phyloP scores from a whole-genome alignment of 2,113 vertebrate species.

The Lichenostomus cassidix region DNA sequence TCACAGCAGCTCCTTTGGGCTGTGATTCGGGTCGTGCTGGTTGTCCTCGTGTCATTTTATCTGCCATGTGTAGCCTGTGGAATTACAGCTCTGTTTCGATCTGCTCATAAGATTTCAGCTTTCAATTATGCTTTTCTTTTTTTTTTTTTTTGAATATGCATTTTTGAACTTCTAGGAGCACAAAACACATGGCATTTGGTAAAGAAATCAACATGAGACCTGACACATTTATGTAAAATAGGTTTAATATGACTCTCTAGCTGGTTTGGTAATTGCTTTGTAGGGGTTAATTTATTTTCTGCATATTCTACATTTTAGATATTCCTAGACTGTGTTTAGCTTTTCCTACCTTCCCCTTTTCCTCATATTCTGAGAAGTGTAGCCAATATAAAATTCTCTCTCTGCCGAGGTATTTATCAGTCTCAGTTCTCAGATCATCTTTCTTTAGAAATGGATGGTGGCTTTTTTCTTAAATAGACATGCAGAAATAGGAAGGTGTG shows the following conservation, averaged over 20 bases:
- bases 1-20: background rate
- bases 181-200: background rate
- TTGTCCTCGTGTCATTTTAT: fast-evolving
- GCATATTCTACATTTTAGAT: background rate
- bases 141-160: background rate
- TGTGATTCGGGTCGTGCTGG: background rate
- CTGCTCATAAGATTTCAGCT: background rate
- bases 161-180: background rate
- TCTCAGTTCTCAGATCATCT: background rate
- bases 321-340: background rate
- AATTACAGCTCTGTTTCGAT: background rate
- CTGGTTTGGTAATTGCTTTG: background rate
- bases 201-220: background rate
- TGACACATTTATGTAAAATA: background rate
- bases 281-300: background rate
- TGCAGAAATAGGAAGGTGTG: background rate
- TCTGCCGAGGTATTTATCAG: background rate
- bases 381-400: background rate
- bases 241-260: background rate
- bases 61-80: background rate
- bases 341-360: background rate
- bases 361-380: background rate
- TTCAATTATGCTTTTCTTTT: background rate
- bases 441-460: background rate
- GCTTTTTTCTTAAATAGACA: background rate